Evolutionary conservation across 2,888 invertebrate genomes (phyloP), one percentile per base, ranked within the genome.

Genomic region (Thumatha senex): DNA sequence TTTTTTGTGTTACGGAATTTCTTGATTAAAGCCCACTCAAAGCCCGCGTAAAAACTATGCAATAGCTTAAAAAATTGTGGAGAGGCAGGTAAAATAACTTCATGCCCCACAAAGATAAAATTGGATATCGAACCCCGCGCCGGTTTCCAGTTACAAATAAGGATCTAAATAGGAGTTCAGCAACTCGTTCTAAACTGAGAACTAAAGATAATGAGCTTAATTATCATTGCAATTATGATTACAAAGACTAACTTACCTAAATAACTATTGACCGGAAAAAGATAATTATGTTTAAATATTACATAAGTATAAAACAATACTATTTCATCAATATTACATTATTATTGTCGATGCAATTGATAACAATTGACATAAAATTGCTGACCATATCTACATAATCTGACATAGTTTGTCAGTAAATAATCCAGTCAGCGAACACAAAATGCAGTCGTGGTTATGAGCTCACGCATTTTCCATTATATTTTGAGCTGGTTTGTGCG

Each of bases 401-500:
- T 66, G 53, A 57, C 63, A 67, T 55, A 63, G 55, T 60, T 63
- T 67, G 57, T 63, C 49, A 54, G 54, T 44, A 60, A 57, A 63
- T 59, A 66, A 53, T 54, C 48, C 46, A 15, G 62, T 51, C 54
- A 46, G 34, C 55, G 31, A 31, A 31, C 31, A 62, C 54, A 57
- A 67, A 59, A 59, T 53, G 54, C 18, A 15, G 40, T 63, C 69
- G 62, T 71, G 69, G 64, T 61, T 57, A 35, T 38, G 8, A 18
- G 40, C 42, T 51, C 69, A 71, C 67, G 71, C 57, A 56, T 69
- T 58, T 34, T 55, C 51, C 61, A 63, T 64, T 67, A 70, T 33
- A 39, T 33, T 48, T 57, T 49, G 49, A 58, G 55, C 58, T 24
- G 18, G 18, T 24, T 24, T 24, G 18, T 4, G 18, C 18, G 18